Base-by-base conservation (phyloP, 2,797 vertebrate species). In the Psittacula derbiana region DNA sequence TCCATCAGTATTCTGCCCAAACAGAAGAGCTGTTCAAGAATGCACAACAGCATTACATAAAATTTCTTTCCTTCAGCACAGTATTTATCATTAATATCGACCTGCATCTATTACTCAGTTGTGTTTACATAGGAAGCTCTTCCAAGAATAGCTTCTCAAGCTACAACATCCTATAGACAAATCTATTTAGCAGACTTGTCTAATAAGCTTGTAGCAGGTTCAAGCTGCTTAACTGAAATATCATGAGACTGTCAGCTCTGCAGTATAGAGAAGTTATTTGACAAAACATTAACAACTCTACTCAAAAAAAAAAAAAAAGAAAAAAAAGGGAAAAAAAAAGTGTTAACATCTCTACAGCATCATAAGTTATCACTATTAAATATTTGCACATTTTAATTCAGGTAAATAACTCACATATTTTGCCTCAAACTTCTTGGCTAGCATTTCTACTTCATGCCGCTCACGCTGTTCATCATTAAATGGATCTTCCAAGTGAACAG, bases 381-480 rank as follows among this genome's bases (percentile, higher is more conserved):
- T 44, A 87, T 15, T 8, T 25, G 5, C 36, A 11, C 70, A 30
- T 65, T 80, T 76, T 65, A 94, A 90, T 25, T 69, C 74, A 79
- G 75, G 24, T 47, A 94, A 90, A 28, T 58, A 95, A 99, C 99
- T 98, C 97, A 99, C 99, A 20, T 99, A 99, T 99, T 99, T 99
- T 97, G 95, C 98, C 97, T 99, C 99, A 94, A 99, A 99, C 92
- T 99, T 99, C 98, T 98, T 99, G 90, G 99, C 99, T 94, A 99
- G 96, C 86, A 98, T 98, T 97, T 99, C 99, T 5, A 99, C 98
- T 96, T 99, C 98, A 74, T 97, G 98, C 71, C 98, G 98, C 94
- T 99, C 99, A 79, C 88, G 97, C 66, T 98, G 98, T 10, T 99
- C 98, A 72, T 99, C 98, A 65, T 98, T 98, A 86, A 99, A 99